Evolutionary conservation across 2,888 invertebrate genomes (phyloP), one percentile per base, ranked within the genome.

Genomic region (Eristalis arbustorum): DNA sequence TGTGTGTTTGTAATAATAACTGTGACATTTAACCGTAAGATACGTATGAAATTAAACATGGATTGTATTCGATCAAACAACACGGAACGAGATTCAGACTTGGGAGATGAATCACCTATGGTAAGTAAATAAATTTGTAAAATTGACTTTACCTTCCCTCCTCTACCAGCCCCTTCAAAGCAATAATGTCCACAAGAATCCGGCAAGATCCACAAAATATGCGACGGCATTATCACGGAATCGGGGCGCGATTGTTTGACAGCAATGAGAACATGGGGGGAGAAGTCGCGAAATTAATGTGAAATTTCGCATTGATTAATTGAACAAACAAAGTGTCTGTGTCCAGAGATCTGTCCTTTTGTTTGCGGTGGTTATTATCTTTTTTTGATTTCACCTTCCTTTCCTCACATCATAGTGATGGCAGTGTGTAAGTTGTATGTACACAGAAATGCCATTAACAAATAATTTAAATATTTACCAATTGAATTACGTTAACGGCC

Each of bases 61-160:
- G 89, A 90, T 89, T 89, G 90, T 84, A 89, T 88, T 81, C 89
- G 89, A 89, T 89, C 89, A 81, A 89, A 88, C 88, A 80, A 89
- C 84, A 74, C 84, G 80, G 90, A 89, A 89, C 89, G 89, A 72
- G 90, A 89, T 74, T 88, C 89, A 80, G 90, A 89, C 79, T 80
- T 90, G 62, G 89, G 88, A 61, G 90, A 90, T 72, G 89, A 90
- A 62, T 89, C 87, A 87, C 83, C 78, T 74, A 78, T 83, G 87
- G 87, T 87, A 83, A 87, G 87, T 87, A 75, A 77, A 81, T 63
- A 81, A 81, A 31, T 63, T 22, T 57, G 13, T 25, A 61, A 69
- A 69, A 37, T 14, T 49, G 57, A 42, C 14, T 22, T 59, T 63
- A 22, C 3, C 37, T 66, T 34, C 22, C 37, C 28, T 61, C 59